A percentile compares a stretch with the other conserved stretches of the same genome.
Evolutionary conservation across 2,113 vertebrate genomes (phyloP).

Genomic region (Gallinago undulata): DNA sequence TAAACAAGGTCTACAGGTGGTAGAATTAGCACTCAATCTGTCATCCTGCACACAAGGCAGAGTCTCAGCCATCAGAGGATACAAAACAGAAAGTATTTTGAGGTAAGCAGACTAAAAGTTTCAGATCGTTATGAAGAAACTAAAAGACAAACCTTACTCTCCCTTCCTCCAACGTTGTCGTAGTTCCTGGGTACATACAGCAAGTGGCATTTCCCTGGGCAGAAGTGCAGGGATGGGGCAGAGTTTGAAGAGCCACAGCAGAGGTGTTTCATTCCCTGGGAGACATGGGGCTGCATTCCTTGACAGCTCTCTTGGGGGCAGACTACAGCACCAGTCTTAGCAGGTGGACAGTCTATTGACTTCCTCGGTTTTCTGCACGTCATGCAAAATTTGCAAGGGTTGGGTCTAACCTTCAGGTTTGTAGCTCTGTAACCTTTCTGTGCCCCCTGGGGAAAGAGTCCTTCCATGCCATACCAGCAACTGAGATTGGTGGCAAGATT

Average conservation of each 20-base stretch:
- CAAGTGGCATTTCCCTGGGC: neutral
- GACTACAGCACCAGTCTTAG: neutral
- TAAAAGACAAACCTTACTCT: neutral
- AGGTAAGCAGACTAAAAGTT: neutral
- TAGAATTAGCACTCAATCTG: slow-evolving; percentile 62
- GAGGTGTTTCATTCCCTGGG: neutral
- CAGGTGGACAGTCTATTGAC: neutral
- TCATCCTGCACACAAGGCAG: slow-evolving; percentile 14
- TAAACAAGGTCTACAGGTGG: slow-evolving; percentile 59
- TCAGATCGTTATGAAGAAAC: neutral
- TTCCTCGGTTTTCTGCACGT: neutral
- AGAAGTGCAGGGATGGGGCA: neutral
- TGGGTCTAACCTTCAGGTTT: neutral
- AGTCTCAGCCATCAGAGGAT: neutral
- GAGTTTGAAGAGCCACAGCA: neutral
- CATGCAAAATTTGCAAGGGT: neutral
- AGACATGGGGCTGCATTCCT: neutral
- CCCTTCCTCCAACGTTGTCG: neutral
- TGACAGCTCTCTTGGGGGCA: neutral
- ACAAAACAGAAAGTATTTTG: neutral
- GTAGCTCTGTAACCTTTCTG: neutral
- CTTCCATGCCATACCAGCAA: neutral
- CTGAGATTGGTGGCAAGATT: neutral
- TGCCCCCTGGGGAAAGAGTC: neutral
- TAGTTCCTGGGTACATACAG: rapidly evolving